These are phyloP conservation scores for Ferrisia virgata DNA, from an alignment of 2,888 invertebrate genomes.

Conservation along the genomic window DNA sequence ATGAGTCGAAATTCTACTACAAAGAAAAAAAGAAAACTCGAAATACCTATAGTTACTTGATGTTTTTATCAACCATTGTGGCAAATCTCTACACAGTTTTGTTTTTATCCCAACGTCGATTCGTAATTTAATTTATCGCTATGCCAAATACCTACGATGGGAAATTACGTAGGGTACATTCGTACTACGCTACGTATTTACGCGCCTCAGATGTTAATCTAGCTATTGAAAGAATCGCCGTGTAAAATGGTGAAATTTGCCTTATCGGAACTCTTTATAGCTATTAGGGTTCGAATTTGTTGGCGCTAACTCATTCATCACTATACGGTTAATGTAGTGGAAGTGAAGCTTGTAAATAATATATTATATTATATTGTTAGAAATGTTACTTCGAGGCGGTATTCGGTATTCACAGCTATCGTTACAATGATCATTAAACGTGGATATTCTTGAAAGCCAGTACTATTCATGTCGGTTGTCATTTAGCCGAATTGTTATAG, in stretches of 20 bases:
- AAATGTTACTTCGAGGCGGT: neutral
- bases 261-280: slow-evolving; percentile 14
- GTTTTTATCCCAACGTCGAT: neutral
- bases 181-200: neutral
- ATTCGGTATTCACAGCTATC: neutral
- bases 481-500: neutral
- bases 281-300: slow-evolving; percentile 9
- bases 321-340: neutral
- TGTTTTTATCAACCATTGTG: neutral
- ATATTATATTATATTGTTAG: neutral
- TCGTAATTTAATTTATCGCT: neutral
- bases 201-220: neutral
- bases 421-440: neutral
- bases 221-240: neutral
- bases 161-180: neutral
- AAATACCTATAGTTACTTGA: no score
- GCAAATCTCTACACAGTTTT: neutral
- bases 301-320: slow-evolving; percentile 4
- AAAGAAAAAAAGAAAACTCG: no score
- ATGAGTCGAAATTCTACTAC: no score
- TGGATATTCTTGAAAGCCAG: neutral
- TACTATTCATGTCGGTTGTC: neutral
- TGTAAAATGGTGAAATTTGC: neutral
- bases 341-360: slow-evolving; percentile 10
- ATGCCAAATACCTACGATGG: no score